A percentile compares a stretch with the other conserved stretches of the same genome.
These are phyloP conservation scores for Ceriagrion tenellum DNA, from an alignment of 2,888 invertebrate genomes.

Conservation along the genomic window DNA sequence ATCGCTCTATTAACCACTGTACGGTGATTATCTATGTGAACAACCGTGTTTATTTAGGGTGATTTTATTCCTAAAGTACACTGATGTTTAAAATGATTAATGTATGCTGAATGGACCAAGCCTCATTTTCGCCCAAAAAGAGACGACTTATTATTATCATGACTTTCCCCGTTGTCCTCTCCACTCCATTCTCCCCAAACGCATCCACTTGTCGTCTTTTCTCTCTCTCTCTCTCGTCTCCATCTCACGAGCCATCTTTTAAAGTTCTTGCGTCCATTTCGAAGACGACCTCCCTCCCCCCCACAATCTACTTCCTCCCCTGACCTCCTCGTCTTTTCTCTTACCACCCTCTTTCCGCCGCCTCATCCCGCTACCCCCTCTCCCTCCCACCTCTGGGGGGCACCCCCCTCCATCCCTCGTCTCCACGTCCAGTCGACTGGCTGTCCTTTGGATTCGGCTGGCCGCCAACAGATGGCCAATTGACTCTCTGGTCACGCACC, in stretches of 20 bases:
- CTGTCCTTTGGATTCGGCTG: slow-evolving; percentile 67
- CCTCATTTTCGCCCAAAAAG: no score
- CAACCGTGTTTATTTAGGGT: no score
- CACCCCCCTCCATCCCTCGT: slow-evolving; percentile 12
- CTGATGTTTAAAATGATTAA: no score
- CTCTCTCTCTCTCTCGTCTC: not conserved
- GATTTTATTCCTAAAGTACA: no score
- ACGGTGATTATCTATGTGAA: no score
- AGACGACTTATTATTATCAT: no score
- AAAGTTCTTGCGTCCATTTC: not conserved
- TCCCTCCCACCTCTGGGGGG: not conserved
- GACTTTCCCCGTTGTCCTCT: no score
- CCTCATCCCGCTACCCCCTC: slow-evolving; percentile 6
- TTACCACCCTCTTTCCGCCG: no score
- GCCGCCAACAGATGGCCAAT: slow-evolving; percentile 67
- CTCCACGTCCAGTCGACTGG: slow-evolving; percentile 60
- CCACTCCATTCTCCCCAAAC: not conserved
- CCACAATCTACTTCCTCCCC: not conserved
- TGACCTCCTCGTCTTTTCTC: not conserved
- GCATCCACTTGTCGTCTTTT: not conserved
- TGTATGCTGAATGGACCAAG: no score
- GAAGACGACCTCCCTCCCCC: not conserved
- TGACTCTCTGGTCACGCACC: slow-evolving; percentile 65
- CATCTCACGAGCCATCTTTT: not conserved
- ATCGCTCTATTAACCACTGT: no score